These are phyloP conservation scores for Clanis bilineata DNA, from an alignment of 2,888 invertebrate genomes.

Conservation along the genomic window DNA sequence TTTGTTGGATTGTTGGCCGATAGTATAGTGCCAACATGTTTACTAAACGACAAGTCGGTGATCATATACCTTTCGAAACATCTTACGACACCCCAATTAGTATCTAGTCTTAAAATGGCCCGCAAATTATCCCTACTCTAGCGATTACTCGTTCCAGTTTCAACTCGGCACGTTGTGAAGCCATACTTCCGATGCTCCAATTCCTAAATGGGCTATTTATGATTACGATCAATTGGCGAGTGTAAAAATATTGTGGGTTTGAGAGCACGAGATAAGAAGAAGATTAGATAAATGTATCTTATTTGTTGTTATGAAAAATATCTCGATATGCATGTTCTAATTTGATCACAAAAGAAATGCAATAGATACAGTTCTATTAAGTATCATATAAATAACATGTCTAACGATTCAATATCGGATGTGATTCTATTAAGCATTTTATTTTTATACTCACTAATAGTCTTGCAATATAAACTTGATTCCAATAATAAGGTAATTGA, in stretches of 20 bases:
- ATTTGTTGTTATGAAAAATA: background rate
- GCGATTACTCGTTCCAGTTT: background rate
- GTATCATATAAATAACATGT: no score
- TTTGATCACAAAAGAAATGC: background rate
- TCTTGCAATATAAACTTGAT: no score
- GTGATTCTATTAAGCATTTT: no score
- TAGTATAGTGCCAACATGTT: background rate
- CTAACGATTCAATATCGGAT: no score
- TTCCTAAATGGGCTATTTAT: slow-evolving; percentile 5
- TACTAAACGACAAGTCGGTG: background rate
- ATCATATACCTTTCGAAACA: background rate
- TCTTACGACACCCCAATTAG: slow-evolving; percentile 4
- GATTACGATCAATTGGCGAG: slow-evolving; percentile 8
- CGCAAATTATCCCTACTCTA: background rate
- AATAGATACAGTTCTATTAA: no score
- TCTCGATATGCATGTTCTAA: background rate
- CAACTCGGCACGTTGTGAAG: background rate
- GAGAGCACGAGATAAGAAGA: background rate
- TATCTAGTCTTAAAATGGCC: background rate
- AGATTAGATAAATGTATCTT: background rate
- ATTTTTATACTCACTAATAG: no score
- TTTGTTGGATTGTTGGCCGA: no score
- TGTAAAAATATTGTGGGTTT: background rate
- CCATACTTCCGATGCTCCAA: slow-evolving; percentile 12
- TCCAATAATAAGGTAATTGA: no score